Evolutionary conservation across 2,888 invertebrate species (phyloP), one percentile per base, ranked within the genome.

Genomic region (Noctua fimbriata): DNA sequence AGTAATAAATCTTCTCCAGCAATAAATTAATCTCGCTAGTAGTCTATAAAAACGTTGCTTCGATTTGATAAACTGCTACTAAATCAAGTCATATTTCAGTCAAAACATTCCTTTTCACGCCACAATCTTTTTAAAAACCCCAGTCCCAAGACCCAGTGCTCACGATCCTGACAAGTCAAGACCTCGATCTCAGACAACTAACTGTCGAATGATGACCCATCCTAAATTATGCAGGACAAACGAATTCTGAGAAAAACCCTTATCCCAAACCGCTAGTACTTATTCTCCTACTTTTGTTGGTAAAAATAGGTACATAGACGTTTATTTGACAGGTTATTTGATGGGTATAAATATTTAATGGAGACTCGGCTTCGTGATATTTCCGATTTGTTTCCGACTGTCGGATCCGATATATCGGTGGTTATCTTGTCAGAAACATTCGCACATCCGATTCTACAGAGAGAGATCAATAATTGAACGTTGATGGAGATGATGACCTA

Each of bases 151-250:
- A 55, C 47, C 28, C 16, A 66, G 58, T 47, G 63, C 12, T 36
- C 10, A 63, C 49, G 14, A 63, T 14, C 63, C 76, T 44, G 65
- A 49, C 74, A 63, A 47, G 67, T 76, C 73, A 73, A 76, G 52
- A 52, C 76, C 71, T 65, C 63, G 77, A 81, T 85, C 81, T 87
- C 76, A 66, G 16, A 63, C 67, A 73, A 73, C 80, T 84, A 82
- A 80, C 81, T 67, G 75, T 49, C 55, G 67, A 78, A 71, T 87
- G 49, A 85, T 85, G 73, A 81, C 73, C 79, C 73, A 18, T 73
- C 21, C 69, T 82, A 78, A 88, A 88, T 80, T 74, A 86, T 87
- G 70, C 79, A 87, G 78, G 71, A 60, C 69, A 52, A 80, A 76
- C 69, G 76, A 72, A 73, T 73, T 69, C 65, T 18, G 12, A 21